phyloP scores from a whole-genome alignment of 2,113 vertebrate genomes.

The Vimba vimba region DNA sequence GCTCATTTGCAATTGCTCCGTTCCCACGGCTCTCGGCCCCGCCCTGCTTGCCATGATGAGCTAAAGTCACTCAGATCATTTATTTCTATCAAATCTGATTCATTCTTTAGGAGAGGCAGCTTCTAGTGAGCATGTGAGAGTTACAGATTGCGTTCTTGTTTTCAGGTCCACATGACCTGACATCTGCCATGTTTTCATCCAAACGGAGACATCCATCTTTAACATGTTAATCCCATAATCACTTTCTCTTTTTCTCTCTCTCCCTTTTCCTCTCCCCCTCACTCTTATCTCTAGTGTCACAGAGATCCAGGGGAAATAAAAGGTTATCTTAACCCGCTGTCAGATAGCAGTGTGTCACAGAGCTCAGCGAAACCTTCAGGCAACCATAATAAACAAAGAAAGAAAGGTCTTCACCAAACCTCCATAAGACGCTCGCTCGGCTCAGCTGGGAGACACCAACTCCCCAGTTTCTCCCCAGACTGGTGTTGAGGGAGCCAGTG shows the following conservation, averaged over 20 bases:
- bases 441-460: neutral
- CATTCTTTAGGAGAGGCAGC: neutral
- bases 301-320: conserved; percentile 32
- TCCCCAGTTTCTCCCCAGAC: neutral
- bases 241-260: neutral
- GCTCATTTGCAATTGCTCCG: too few species aligned
- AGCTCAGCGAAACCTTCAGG: conserved; percentile 25
- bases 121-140: neutral
- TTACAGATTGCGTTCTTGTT: conserved; percentile 33
- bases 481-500: neutral
- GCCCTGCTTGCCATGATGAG: neutral
- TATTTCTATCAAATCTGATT: neutral
- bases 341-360: conserved; percentile 52
- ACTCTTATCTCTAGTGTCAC: conserved; percentile 45
- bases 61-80: neutral
- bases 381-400: conserved; percentile 41
- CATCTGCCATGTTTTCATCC: conserved; percentile 34
- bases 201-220: conserved; percentile 24
- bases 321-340: conserved; percentile 59
- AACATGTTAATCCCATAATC: conserved; percentile 28
- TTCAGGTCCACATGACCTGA: conserved; percentile 53
- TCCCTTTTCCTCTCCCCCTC: conserved; percentile 15
- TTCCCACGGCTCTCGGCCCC: too few species aligned
- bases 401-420: conserved; percentile 22
- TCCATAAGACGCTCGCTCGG: neutral